These are phyloP conservation scores for Chaetops frenatus DNA, from an alignment of 2,113 vertebrate genomes.

Conservation along the genomic window DNA sequence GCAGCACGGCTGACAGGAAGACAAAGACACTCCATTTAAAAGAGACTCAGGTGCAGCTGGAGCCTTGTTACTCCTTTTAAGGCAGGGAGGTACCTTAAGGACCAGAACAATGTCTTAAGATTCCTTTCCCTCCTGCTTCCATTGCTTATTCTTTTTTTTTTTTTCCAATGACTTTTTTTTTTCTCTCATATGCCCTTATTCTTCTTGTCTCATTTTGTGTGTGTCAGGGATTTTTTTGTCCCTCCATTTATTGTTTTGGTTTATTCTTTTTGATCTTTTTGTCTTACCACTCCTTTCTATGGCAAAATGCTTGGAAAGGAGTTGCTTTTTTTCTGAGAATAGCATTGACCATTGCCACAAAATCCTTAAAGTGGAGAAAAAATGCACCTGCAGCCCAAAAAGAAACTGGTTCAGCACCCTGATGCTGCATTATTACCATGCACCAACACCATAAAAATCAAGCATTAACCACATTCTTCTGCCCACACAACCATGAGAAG, in stretches of 20 bases:
- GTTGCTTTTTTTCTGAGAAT: neutral
- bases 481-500: neutral
- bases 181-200: neutral
- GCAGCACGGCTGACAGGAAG: neutral
- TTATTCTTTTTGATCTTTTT: neutral
- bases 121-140: neutral
- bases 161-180: neutral
- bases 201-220: neutral
- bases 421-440: neutral
- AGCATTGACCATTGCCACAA: neutral
- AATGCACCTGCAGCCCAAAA: neutral
- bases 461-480: neutral
- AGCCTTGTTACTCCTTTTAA: neutral
- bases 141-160: neutral
- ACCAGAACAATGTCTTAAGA: neutral
- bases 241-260: neutral
- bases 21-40: neutral
- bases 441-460: neutral
- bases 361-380: neutral
- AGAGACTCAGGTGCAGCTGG: neutral
- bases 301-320: neutral
- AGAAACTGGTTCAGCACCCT: neutral
- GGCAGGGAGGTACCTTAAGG: neutral
- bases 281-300: neutral
- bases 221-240: accelerated